These are phyloP conservation scores for Sinopyrophorus schimmeli DNA, from an alignment of 2,888 invertebrate genomes.

Conservation along the genomic window DNA sequence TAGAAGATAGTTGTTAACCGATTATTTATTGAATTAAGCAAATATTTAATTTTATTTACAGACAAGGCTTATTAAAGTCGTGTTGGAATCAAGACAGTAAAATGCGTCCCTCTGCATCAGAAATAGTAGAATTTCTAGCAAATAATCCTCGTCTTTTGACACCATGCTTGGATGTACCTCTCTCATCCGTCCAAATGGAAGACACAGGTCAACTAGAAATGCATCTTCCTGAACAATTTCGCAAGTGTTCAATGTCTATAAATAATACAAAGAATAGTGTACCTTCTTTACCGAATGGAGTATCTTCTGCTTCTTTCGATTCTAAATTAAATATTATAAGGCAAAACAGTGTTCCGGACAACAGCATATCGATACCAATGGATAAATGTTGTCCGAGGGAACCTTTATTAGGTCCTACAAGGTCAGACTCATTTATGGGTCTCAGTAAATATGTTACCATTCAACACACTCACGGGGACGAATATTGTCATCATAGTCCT, in stretches of 20 bases:
- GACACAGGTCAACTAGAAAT: slow-evolving; percentile 64
- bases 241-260: slow-evolving; percentile 52
- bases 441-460: slow-evolving; percentile 44
- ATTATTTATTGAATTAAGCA: not conserved
- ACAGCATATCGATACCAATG: slow-evolving; percentile 43
- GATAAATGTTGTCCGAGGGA: slow-evolving; percentile 50
- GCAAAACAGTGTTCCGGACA: slow-evolving; percentile 35
- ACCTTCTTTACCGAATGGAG: slow-evolving; percentile 31
- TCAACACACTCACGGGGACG: slow-evolving; percentile 37
- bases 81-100: slow-evolving; percentile 77
- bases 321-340: slow-evolving; percentile 26
- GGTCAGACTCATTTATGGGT: slow-evolving; percentile 37
- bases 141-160: slow-evolving; percentile 75
- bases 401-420: slow-evolving; percentile 48
- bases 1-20: too few relatives aligned
- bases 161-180: slow-evolving; percentile 78
- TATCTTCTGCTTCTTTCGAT: slow-evolving; percentile 29
- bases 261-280: slow-evolving; percentile 36
- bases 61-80: slow-evolving; percentile 72
- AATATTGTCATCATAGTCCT: slow-evolving; percentile 37
- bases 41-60: slow-evolving; percentile 50
- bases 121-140: slow-evolving; percentile 80
- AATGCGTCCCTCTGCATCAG: slow-evolving; percentile 74
- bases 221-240: slow-evolving; percentile 53
- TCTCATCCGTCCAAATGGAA: slow-evolving; percentile 73